These are phyloP conservation scores for Ganaspis brasiliensis DNA, from an alignment of 2,888 invertebrate genomes.

Conservation along the genomic window DNA sequence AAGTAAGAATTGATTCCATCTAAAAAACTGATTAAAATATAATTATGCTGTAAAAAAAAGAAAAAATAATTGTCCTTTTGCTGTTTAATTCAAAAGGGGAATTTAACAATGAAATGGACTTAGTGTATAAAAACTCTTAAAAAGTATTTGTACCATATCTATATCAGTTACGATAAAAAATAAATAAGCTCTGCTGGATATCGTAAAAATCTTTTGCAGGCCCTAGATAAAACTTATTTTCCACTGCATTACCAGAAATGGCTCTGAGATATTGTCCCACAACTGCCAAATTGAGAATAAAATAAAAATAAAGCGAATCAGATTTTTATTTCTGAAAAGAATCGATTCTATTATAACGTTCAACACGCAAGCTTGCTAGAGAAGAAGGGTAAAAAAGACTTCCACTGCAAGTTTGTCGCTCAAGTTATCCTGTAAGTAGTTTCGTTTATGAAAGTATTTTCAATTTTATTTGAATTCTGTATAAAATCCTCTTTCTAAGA, in stretches of 20 bases:
- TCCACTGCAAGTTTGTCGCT: slow-evolving; percentile 58
- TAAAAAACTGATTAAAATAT: no score
- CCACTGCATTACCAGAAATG: slow-evolving; percentile 11
- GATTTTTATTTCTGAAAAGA: not conserved
- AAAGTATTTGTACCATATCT: no score
- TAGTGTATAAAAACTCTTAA: no score
- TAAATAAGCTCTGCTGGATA: no score
- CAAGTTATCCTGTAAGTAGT: slow-evolving; percentile 75
- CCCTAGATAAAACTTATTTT: not conserved
- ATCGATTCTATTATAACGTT: slow-evolving; percentile 24
- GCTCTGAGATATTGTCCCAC: not conserved
- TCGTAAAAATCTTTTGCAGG: not conserved
- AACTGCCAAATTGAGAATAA: slow-evolving; percentile 16
- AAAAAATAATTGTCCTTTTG: no score
- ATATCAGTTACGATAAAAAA: no score
- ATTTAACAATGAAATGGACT: no score
- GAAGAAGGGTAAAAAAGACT: slow-evolving; percentile 8
- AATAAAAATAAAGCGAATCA: slow-evolving; percentile 24
- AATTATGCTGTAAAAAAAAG: no score
- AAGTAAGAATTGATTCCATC: no score
- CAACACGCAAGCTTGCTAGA: not conserved
- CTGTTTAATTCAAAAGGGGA: no score
- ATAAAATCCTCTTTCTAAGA: slow-evolving; percentile 48
- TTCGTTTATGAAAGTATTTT: slow-evolving; percentile 72
- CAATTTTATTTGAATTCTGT: slow-evolving; percentile 59